Conservation (phyloP, 2,113 vertebrate genomes). For the Xenopus laevis region DNA sequence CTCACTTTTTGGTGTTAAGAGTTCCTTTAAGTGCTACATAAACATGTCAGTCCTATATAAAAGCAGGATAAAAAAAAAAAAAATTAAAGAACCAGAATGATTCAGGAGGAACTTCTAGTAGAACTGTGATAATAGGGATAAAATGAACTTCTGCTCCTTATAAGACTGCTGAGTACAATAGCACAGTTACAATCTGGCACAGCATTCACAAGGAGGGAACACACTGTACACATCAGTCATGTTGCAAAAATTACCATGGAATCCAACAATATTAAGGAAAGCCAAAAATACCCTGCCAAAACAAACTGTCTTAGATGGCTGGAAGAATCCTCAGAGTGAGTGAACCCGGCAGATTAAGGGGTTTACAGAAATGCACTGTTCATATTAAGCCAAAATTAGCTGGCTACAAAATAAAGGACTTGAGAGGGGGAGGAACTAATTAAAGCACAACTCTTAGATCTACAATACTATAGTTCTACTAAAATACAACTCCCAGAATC, state of each 20-base stretch:
- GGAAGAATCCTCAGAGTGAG: neutral
- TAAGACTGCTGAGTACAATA: conserved; percentile 3
- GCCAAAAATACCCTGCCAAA: conserved; percentile 30
- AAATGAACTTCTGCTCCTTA: conserved; percentile 11
- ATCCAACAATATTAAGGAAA: conserved; percentile 10
- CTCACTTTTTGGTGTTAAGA: too few species aligned
- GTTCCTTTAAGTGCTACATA: too few species aligned
- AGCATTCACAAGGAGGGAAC: conserved; percentile 3
- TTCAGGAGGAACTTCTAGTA: too few species aligned
- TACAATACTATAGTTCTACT: too few species aligned
- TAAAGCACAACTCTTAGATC: too few species aligned
- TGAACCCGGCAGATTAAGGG: neutral
- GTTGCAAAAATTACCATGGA: conserved; percentile 22
- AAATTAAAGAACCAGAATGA: too few species aligned
- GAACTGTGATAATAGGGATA: too few species aligned
- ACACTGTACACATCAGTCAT: conserved; percentile 25
- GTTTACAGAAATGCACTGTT: conserved; percentile 7
- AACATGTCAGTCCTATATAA: too few species aligned
- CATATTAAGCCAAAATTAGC: neutral
- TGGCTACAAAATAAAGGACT: too few species aligned
- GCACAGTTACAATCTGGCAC: conserved; percentile 7
- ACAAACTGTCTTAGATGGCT: conserved; percentile 1
- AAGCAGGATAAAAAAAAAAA: too few species aligned
- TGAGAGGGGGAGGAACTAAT: too few species aligned
- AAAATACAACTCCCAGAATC: too few species aligned